phyloP scores from a whole-genome alignment of 2,888 invertebrate species.

The Polydesmus complanatus region DNA sequence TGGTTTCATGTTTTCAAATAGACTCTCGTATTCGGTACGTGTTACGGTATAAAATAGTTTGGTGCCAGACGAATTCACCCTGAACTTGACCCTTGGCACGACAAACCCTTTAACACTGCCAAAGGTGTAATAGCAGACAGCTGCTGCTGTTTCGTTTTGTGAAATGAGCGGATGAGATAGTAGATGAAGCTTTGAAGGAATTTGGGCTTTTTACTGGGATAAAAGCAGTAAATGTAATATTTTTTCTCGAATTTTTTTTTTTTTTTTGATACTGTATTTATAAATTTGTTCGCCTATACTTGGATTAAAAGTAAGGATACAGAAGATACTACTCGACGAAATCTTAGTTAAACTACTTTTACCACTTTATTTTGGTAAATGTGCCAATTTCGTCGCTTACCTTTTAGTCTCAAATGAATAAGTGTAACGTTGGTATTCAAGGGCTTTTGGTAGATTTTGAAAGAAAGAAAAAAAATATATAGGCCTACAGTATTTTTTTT shows the following conservation, averaged over 20 bases:
- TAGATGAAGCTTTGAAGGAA: not conserved
- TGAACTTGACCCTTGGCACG: not conserved
- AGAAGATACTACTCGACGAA: not conserved
- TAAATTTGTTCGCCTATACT: no score
- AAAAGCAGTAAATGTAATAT: no score
- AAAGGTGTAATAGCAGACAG: not conserved
- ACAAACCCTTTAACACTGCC: not conserved
- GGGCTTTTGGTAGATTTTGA: no score
- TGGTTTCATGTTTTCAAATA: no score
- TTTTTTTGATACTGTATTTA: no score
- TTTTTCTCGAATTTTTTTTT: not conserved
- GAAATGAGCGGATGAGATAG: not conserved
- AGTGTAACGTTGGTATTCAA: not conserved
- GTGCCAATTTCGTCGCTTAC: not conserved
- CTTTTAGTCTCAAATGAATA: no score
- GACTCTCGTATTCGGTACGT: no score
- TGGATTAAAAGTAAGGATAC: not conserved
- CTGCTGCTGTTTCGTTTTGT: not conserved
- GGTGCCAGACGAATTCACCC: not conserved
- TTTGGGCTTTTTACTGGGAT: not conserved
- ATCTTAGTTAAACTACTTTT: not conserved
- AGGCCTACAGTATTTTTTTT: no score
- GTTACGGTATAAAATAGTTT: not conserved
- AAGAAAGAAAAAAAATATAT: no score
- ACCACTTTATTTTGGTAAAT: not conserved